Evolutionary conservation across 2,797 vertebrate genomes (phyloP), one percentile per base, ranked within the genome.

Genomic region (Clarias fuscus): DNA sequence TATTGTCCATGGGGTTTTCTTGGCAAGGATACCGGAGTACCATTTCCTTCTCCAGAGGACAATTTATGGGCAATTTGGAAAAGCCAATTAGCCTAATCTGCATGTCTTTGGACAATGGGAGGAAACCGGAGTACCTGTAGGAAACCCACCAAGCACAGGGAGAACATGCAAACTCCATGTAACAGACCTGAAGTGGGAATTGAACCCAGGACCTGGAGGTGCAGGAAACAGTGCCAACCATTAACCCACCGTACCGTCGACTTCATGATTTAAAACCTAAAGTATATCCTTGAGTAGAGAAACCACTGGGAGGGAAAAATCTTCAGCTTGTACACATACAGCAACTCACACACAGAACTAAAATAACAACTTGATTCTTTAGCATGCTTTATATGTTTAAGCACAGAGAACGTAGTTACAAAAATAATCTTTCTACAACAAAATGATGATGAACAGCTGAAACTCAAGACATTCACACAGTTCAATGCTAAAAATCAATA

Each of bases 341-440:
- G 7, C 14, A 27, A 68, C 30, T 2, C 72, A 53, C 7, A 27
- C n/a, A 56, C 14, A 27, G 14, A 17, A 33, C 10, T 17, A 6
- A 59, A 33, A 33, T 27, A 37, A 78, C 56, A 8, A 15, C 15
- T 30, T n/a, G 8, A 67, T 43, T 37, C 43, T 82, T 75, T 18
- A 73, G 27, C 85, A 82, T 73, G 37, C 85, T 82, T 82, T 82
- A 81, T 64, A 13, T 72, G 0, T 17, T 65, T 40, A 4, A 53
- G 0, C 13, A 82, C 78, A 82, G 58, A 80, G 11, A 7, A 56
- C 61, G 77, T 18, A 0, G 1, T 43, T 61, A 86, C 72, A 83
- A 82, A 78, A 78, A 86, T 17, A 86, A 73, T 83, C 72, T 68
- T 68, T 11, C 20, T 40, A 68, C 33, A 62, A 64, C 18, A 75